Conservation (phyloP, 2,888 invertebrate species). For the Lamellibrachia satsuma region DNA sequence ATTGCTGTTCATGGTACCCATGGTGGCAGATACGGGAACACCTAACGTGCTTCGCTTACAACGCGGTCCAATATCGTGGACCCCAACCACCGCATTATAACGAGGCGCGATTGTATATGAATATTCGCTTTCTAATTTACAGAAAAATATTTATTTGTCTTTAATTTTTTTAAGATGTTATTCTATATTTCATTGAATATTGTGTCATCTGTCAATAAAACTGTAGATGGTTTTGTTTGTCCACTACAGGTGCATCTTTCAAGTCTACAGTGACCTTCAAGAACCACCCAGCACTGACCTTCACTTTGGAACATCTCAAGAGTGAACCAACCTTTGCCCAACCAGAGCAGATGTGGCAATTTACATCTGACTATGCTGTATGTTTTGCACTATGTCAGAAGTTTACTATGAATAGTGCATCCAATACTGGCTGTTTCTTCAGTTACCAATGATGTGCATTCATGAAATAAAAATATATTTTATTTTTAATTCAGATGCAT, state of each 20-base stretch:
- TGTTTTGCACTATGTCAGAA: not conserved
- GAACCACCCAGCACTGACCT: slow-evolving; percentile 58
- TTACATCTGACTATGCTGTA: slow-evolving; percentile 62
- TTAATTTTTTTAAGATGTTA: no score
- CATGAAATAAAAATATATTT: not conserved
- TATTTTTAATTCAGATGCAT: not conserved
- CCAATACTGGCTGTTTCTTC: not conserved
- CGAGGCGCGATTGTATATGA: no score
- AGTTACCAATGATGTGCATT: not conserved
- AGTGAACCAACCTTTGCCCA: slow-evolving; percentile 60
- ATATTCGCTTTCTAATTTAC: no score
- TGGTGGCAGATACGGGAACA: no score
- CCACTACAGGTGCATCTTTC: slow-evolving; percentile 40
- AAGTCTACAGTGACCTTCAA: slow-evolving; percentile 56
- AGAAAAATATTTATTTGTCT: no score
- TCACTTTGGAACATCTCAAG: slow-evolving; percentile 55
- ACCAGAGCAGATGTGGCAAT: slow-evolving; percentile 63
- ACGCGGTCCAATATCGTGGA: no score
- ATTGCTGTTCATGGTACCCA: no score
- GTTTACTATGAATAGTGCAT: no score
- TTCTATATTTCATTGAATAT: no score
- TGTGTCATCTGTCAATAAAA: not conserved
- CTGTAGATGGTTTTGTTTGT: not conserved
- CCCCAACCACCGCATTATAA: no score
- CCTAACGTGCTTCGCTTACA: no score